These are phyloP conservation scores for Orius laevigatus DNA, from an alignment of 1,140 invertebrate species.

Conservation along the genomic window DNA sequence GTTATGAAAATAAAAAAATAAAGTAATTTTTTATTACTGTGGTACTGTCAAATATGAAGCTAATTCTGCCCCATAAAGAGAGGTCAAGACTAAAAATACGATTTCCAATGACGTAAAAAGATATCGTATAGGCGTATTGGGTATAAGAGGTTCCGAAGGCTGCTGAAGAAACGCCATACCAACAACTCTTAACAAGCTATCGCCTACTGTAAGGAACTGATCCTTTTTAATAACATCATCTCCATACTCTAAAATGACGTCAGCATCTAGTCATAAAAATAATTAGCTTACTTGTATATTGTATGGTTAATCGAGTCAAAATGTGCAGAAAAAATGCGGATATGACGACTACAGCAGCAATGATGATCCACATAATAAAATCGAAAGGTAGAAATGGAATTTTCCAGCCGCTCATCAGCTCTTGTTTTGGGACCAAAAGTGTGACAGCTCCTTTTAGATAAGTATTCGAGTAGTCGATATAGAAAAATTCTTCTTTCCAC, in stretches of 20 bases:
- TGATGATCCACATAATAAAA: conserved; percentile 7
- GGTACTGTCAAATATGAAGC: conserved; percentile 37
- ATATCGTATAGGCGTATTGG: conserved; percentile 10
- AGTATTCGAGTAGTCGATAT: conserved; percentile 35
- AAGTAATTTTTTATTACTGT: too few relatives aligned
- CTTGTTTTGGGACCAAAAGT: conserved; percentile 36
- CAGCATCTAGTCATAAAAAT: not conserved
- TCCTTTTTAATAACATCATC: too few relatives aligned
- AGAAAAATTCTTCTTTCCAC: conserved; percentile 36
- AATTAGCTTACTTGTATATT: conserved; percentile 2
- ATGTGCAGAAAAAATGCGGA: conserved; percentile 9
- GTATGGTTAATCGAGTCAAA: conserved; percentile 2
- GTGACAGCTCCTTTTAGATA: conserved; percentile 37
- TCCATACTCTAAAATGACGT: too few relatives aligned
- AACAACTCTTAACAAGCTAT: conserved; percentile 11
- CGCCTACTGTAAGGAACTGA: not conserved
- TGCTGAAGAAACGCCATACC: conserved; percentile 16
- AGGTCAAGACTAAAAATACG: conserved; percentile 28
- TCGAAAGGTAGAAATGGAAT: conserved; percentile 17
- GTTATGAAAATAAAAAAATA: too few relatives aligned
- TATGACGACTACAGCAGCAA: conserved; percentile 6
- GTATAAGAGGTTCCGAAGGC: conserved; percentile 1
- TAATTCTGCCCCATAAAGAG: conserved; percentile 35
- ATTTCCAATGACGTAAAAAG: conserved; percentile 17
- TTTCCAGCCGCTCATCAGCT: conserved; percentile 10